Evolutionary conservation across 2,113 vertebrate species (phyloP).

Genomic region (Antennarius striatus): DNA sequence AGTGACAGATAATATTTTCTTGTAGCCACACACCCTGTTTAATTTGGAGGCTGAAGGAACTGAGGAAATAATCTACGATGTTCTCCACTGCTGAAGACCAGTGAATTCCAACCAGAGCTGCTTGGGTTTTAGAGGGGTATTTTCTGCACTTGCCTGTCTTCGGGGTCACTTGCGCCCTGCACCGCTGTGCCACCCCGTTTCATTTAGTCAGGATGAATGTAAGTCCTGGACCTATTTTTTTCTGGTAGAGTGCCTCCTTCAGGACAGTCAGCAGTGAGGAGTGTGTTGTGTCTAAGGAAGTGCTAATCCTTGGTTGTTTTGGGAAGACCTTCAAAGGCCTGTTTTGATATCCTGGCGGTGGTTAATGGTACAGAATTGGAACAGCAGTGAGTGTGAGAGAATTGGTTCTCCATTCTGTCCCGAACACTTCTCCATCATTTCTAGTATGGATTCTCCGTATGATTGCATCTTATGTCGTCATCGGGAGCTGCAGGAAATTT

Average conservation of each 20-base stretch:
- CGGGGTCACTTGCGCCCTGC: too few relatives aligned
- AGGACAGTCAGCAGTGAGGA: not conserved
- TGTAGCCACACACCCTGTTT: conserved; percentile 16
- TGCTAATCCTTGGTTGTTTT: conserved; percentile 47
- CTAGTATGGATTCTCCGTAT: not conserved
- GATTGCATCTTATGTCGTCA: too few relatives aligned
- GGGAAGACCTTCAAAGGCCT: conserved; percentile 53
- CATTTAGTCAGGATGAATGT: conserved; percentile 6
- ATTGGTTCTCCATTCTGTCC: conserved; percentile 6
- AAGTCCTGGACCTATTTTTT: not conserved
- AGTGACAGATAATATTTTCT: conserved; percentile 34
- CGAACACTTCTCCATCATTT: conserved; percentile 5
- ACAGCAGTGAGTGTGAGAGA: conserved; percentile 42
- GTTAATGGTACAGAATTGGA: conserved; percentile 61
- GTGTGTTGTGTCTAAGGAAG: not conserved
- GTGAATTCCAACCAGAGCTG: not conserved
- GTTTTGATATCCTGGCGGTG: conserved; percentile 51
- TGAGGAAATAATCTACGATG: not conserved
- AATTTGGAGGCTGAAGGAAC: conserved; percentile 20
- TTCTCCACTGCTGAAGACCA: conserved; percentile 1
- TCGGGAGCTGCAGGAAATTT: too few relatives aligned
- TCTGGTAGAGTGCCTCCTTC: not conserved
- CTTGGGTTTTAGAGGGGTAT: not conserved
- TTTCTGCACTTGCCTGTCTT: not conserved
- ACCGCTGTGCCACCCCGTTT: too few relatives aligned